Base-by-base conservation (phyloP, 2,888 invertebrate genomes). In the Drosophila nr. perissopoda region DNA sequence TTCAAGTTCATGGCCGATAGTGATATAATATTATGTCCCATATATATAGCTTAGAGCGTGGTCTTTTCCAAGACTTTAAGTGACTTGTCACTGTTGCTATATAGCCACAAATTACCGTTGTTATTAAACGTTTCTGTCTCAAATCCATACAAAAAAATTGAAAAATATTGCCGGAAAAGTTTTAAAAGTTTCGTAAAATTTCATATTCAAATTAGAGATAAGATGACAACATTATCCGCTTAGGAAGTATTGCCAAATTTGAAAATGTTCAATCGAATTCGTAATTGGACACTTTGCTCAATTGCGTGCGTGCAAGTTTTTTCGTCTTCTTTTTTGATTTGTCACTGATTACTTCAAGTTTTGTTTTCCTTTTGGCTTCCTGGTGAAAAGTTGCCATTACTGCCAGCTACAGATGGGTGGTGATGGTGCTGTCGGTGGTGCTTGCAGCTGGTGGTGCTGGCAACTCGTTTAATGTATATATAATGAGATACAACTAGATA, bases 331-430 rank as follows among this genome's bases (percentile, higher is more conserved):
- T 40, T 29, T 42, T 40, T 45, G 52, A 13, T 25, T 38, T 48
- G 31, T 3, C 25, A 25, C 63, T 7, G 3, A n/a, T n/a, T 18
- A 25, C 18, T 42, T 7, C 2, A n/a, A 18, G 6, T 13, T 11
- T 53, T 60, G 31, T 59, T 72, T 74, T 21, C 6, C 16, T 64
- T 1, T 1, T 57, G 67, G 42, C 67, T 82, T 87, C 87, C 86
- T 85, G 89, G 87, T 89, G 82, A 82, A 89, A 86, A 74, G 89
- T 74, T 78, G 87, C 67, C 69, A 68, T 65, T 86, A 73, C 58
- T 70, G 42, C 1, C 45, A 25, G 21, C 21, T 4, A 16, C 8
- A 4, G 42, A 18, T 48, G 40, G n/a, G 29, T 66, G 62, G n/a
- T 36, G 21, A 13, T 67, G 54, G 16, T 21, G 25, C 10, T 18